Percentiles rank a stretch among this genome's conserved stretches.
phyloP scores from a whole-genome alignment of 2,888 invertebrate species.

The Baccha elongata region DNA sequence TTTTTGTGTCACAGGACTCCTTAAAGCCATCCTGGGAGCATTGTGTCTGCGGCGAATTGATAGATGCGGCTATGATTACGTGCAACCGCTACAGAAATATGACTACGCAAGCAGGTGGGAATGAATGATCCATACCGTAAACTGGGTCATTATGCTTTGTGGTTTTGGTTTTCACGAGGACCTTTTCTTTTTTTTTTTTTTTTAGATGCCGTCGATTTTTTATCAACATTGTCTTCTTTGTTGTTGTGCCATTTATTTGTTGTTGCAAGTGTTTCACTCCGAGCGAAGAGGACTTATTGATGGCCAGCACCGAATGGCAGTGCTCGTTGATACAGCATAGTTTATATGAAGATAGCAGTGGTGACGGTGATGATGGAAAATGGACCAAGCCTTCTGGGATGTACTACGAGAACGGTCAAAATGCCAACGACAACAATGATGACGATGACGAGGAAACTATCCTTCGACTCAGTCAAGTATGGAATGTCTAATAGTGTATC shows the following conservation, averaged over 20 bases:
- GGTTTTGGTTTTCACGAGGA: conserved; percentile 24
- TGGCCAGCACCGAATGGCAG: conserved; percentile 76
- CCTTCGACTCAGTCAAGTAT: conserved; percentile 66
- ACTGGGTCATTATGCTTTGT: conserved; percentile 29
- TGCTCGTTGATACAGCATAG: conserved; percentile 71
- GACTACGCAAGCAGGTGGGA: conserved; percentile 74
- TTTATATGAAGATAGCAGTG: conserved; percentile 49
- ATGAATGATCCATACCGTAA: conserved; percentile 9
- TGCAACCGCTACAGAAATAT: conserved; percentile 76
- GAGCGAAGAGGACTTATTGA: conserved; percentile 75
- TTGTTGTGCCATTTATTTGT: conserved; percentile 75
- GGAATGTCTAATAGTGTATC: conserved; percentile 19
- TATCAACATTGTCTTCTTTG: conserved; percentile 77
- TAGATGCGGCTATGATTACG: conserved; percentile 75
- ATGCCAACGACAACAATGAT: conserved; percentile 41
- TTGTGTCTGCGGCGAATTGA: conserved; percentile 71
- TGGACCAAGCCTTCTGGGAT: conserved; percentile 24
- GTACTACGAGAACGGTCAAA: conserved; percentile 13
- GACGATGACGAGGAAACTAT: conserved; percentile 74
- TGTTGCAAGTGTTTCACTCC: conserved; percentile 78
- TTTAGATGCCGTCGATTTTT: conserved; percentile 75
- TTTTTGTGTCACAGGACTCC: conserved; percentile 75
- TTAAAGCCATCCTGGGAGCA: conserved; percentile 77
- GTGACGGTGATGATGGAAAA: conserved; percentile 23
- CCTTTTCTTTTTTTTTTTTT: conserved; percentile 4